Evolutionary conservation across 2,888 invertebrate species (phyloP).

Genomic region (Leucozona laternaria): DNA sequence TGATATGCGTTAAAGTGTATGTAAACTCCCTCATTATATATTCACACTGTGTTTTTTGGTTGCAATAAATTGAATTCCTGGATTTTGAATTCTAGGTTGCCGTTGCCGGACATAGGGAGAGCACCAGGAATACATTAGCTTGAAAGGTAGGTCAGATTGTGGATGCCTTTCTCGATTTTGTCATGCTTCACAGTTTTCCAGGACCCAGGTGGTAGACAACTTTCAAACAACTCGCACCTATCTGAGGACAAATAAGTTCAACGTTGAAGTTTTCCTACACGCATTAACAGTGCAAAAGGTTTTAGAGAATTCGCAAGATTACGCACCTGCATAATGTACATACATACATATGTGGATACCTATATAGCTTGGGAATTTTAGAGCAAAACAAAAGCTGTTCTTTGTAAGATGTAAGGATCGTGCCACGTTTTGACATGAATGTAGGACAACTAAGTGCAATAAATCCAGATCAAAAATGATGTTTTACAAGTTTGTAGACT

Average conservation of each 20-base stretch:
- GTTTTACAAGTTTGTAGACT: no score
- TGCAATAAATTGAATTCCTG: constrained; percentile 57
- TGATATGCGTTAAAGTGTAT: constrained; percentile 48
- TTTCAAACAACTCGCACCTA: constrained; percentile 13
- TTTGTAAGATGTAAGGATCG: no score
- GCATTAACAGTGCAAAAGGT: no score
- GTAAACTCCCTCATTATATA: constrained; percentile 63
- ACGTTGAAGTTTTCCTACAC: constrained; percentile 15
- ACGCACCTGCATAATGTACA: no score
- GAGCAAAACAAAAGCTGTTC: background rate
- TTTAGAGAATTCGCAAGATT: no score
- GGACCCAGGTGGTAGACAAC: constrained; percentile 18
- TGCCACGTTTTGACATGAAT: no score
- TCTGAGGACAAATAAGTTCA: constrained; percentile 12
- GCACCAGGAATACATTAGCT: constrained; percentile 21
- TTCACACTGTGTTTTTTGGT: constrained; percentile 63
- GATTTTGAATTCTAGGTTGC: constrained; percentile 7
- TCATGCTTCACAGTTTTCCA: constrained; percentile 14
- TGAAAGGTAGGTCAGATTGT: constrained; percentile 14
- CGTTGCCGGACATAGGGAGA: constrained; percentile 37
- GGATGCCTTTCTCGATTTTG: background rate
- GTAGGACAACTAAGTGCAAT: no score
- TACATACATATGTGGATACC: no score
- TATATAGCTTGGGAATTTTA: background rate
- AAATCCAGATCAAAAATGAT: no score